A percentile compares a stretch with the other conserved stretches of the same genome.
Evolutionary conservation across 2,797 vertebrate genomes (phyloP).

Genomic region (Argya squamiceps): DNA sequence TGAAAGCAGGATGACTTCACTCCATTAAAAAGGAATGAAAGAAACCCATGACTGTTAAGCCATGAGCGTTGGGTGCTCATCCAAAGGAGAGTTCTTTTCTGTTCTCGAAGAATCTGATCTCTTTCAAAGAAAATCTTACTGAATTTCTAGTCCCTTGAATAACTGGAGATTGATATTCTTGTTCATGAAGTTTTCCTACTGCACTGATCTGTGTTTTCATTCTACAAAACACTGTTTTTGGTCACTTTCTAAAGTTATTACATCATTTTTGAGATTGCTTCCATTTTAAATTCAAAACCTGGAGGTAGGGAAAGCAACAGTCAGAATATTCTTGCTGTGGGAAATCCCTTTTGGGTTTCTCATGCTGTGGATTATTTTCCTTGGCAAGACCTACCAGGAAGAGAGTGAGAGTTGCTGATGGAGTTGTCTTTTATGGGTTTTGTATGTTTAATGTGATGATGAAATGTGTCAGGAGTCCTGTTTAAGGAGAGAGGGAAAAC

Average conservation of each 20-base stretch:
- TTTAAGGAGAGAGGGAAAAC: neutral
- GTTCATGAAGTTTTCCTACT: neutral
- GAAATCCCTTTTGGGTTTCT: slow-evolving; percentile 22
- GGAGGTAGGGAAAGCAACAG: neutral
- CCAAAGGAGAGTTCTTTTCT: neutral
- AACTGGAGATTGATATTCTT: neutral
- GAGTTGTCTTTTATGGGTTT: neutral
- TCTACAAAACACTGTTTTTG: neutral
- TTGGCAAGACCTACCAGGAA: neutral
- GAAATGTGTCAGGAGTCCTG: neutral
- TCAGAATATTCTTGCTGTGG: neutral
- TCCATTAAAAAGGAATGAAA: neutral
- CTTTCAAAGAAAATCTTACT: neutral
- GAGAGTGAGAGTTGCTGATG: neutral
- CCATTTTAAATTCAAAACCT: neutral
- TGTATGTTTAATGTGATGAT: slow-evolving; percentile 2
- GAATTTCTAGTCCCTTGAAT: neutral
- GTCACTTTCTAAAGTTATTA: neutral
- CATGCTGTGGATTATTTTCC: slow-evolving; percentile 24
- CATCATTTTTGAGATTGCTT: neutral
- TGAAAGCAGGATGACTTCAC: slow-evolving; percentile 2
- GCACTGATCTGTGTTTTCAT: neutral
- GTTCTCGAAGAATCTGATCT: neutral
- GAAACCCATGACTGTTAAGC: neutral
- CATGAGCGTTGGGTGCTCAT: neutral